Evolutionary conservation across 2,888 invertebrate species (phyloP).

Genomic region (Lasioglossum oenotherae): DNA sequence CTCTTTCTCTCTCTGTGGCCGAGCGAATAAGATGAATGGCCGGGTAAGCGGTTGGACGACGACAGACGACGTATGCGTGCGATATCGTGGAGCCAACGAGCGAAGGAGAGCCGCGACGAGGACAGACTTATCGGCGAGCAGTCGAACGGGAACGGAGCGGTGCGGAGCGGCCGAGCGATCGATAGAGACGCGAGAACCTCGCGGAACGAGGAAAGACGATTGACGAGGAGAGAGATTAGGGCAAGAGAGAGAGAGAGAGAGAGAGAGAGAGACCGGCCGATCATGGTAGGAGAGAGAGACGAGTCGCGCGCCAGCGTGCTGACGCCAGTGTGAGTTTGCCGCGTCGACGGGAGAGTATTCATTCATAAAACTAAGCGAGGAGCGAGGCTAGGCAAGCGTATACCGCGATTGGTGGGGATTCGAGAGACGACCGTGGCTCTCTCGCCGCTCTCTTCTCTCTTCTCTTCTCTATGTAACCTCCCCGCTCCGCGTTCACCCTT

Average conservation of each 20-base stretch:
- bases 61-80: conserved; percentile 13
- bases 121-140: conserved; percentile 14
- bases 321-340: conserved; percentile 66
- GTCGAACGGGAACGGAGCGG: not conserved
- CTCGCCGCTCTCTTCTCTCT: conserved; percentile 24
- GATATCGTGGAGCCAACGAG: conserved; percentile 7
- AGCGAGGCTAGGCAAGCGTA: conserved; percentile 70
- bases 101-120: not conserved
- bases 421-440: conserved; percentile 58
- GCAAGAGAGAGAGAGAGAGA: not conserved
- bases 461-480: not conserved
- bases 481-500: not conserved
- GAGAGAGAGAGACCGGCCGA: not conserved
- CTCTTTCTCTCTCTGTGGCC: not conserved
- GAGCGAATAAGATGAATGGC: not conserved
- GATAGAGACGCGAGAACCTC: not conserved
- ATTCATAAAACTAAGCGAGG: conserved; percentile 85
- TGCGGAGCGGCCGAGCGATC: not conserved
- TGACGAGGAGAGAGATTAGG: conserved; percentile 4
- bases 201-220: conserved; percentile 1
- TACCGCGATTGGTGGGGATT: conserved; percentile 55
- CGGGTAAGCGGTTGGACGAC: conserved; percentile 12
- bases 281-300: conserved; percentile 39
- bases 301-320: conserved; percentile 49
- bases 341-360: conserved; percentile 80